Evolutionary conservation across 1,140 invertebrate genomes (phyloP), one percentile per base, ranked within the genome.

Genomic region (Periplaneta americana): DNA sequence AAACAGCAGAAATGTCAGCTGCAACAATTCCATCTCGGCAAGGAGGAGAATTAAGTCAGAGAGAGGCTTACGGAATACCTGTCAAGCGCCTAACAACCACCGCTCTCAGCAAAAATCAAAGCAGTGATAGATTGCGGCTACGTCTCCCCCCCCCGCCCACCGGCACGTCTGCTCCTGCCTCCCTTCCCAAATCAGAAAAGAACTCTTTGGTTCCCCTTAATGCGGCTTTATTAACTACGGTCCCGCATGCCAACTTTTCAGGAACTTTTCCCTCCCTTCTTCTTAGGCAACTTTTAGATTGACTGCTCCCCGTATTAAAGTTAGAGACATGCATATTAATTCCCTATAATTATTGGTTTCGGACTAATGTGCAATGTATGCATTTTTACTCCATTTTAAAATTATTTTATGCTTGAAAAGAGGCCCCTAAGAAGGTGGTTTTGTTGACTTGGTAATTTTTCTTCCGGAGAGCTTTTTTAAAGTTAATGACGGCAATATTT

Each of bases 371-470:
- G 85, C 84, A 82, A 84, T 85, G 85, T 84, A 83, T 85, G 85
- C 85, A 85, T 84, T 86, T 86, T 85, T 85, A 83, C 81, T 83
- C 80, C 48, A 79, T 79, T 84, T 84, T 80, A 81, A 85, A 86
- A 86, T 85, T 84, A 86, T 84, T 84, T 85, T 82, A 83, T 81
- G 82, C 77, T 80, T 48, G 34, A 81, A 77, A 82, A 34, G 81
- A 79, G 74, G 34, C 78, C 75, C 66, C 31, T 75, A 80, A 81
- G 77, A 74, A 66, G 83, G 76, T 81, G 81, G 83, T 85, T 85
- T 84, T 85, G 85, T 86, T 85, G 84, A 86, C 85, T 85, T 82
- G 83, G 84, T 85, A 84, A 85, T 85, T 86, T 86, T 85, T 85
- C 83, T 84, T 83, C 82, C 66, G 80, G 82, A 85, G 84, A 35